Evolutionary conservation across 2,888 invertebrate species (phyloP).

Genomic region (Meteorus colon): DNA sequence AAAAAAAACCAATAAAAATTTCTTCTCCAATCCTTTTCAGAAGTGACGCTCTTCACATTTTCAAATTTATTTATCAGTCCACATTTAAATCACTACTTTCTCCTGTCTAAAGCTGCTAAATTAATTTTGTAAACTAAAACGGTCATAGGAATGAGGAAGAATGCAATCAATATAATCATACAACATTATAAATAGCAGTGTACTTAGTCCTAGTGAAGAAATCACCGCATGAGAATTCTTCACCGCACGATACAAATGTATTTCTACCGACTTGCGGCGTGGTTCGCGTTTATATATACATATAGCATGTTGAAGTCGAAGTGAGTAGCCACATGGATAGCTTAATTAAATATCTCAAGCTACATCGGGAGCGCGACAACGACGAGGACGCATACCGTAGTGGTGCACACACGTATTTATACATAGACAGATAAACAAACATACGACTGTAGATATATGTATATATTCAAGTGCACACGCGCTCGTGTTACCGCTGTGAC

Average conservation of each 20-base stretch:
- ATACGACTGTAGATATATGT: neutral
- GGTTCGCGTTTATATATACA: conserved; percentile 11
- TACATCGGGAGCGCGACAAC: conserved; percentile 46
- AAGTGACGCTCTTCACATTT: too few species aligned
- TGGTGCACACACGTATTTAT: conserved; percentile 24
- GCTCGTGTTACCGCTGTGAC: conserved; percentile 51
- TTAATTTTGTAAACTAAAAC: neutral
- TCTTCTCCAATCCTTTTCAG: too few species aligned
- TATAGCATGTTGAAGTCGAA: conserved; percentile 33
- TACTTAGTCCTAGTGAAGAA: conserved; percentile 32
- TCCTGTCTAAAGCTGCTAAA: neutral
- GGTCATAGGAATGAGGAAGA: conserved; percentile 29
- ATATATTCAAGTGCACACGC: conserved; percentile 34
- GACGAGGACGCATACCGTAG: conserved; percentile 17
- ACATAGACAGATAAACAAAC: conserved; percentile 1
- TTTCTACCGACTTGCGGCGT: conserved; percentile 26
- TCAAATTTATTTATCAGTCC: too few species aligned
- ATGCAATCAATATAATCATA: neutral
- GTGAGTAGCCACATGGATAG: conserved; percentile 50
- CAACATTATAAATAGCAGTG: neutral
- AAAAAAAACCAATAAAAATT: too few species aligned
- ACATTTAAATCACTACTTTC: too few species aligned
- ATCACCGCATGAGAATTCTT: conserved; percentile 46
- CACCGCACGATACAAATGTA: conserved; percentile 45
- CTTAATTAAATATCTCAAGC: conserved; percentile 57